Percentiles rank a stretch among this genome's conserved stretches.
These are phyloP conservation scores for Leptoclinus maculatus DNA, from an alignment of 2,797 vertebrate genomes.

Conservation along the genomic window DNA sequence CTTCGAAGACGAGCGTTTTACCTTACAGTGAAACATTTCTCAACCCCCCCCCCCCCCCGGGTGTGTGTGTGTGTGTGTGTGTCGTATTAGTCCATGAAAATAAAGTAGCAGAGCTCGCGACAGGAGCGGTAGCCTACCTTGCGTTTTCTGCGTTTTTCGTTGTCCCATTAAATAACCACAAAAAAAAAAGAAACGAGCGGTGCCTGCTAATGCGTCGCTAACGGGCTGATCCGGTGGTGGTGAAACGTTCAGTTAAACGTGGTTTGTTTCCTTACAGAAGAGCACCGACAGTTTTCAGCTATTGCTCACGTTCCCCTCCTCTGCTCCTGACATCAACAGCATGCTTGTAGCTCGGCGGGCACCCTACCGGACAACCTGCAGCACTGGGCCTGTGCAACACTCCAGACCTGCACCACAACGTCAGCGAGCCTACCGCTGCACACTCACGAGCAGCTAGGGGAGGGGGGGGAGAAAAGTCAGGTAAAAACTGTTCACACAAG, in stretches of 20 bases:
- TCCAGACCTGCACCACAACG: slow-evolving; percentile 36
- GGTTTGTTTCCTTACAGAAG: slow-evolving; percentile 73
- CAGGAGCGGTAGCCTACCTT: slow-evolving; percentile 79
- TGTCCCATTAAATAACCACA: slow-evolving; percentile 77
- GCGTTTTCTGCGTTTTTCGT: slow-evolving; percentile 72
- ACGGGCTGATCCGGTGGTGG: slow-evolving; percentile 19
- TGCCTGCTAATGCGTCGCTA: slow-evolving; percentile 44
- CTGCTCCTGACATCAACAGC: slow-evolving; percentile 77
- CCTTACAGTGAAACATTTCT: slow-evolving; percentile 65
- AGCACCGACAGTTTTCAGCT: slow-evolving; percentile 78
- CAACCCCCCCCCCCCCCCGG: slow-evolving; percentile 24
- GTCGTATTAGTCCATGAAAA: slow-evolving; percentile 69
- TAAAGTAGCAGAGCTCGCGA: slow-evolving; percentile 74
- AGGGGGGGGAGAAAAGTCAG: neutral
- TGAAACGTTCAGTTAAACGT: slow-evolving; percentile 35
- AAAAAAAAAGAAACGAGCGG: slow-evolving; percentile 15
- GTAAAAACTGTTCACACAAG: neutral
- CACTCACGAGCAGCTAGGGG: neutral
- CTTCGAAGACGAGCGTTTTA: slow-evolving; percentile 19
- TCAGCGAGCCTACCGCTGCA: slow-evolving; percentile 16
- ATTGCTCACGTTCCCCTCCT: slow-evolving; percentile 76
- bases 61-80: neutral
- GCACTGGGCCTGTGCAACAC: slow-evolving; percentile 71
- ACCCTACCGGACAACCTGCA: slow-evolving; percentile 83
- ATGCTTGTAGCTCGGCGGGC: slow-evolving; percentile 72